A percentile compares a stretch with the other conserved stretches of the same genome.
Evolutionary conservation across 1,140 invertebrate species (phyloP).

Genomic region (Drosophila simulans): DNA sequence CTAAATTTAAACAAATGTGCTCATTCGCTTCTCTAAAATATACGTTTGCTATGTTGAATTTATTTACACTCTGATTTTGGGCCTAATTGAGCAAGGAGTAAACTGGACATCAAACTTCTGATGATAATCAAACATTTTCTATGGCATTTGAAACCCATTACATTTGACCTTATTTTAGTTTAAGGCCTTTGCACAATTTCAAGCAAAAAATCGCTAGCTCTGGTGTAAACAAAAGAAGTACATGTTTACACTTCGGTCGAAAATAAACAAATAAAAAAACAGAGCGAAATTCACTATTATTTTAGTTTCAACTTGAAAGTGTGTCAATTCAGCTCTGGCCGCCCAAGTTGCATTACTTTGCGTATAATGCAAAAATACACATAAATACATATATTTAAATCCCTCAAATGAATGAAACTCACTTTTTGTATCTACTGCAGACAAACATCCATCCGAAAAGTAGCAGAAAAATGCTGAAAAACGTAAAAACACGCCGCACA

Average conservation of each 20-base stretch:
- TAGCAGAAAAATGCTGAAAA: constrained; percentile 43
- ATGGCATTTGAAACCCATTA: constrained; percentile 4
- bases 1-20: constrained; percentile 72
- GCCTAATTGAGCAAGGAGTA: constrained; percentile 13
- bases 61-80: constrained; percentile 11
- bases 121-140: background rate
- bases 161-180: constrained; percentile 33
- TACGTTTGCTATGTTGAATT: constrained; percentile 3
- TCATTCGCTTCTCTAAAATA: constrained; percentile 41
- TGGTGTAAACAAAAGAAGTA: constrained; percentile 34
- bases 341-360: background rate
- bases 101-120: constrained; percentile 6
- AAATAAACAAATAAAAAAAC: constrained; percentile 34
- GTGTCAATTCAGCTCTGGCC: constrained; percentile 17
- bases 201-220: constrained; percentile 10
- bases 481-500: constrained; percentile 54
- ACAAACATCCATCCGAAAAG: constrained; percentile 47
- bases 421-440: constrained; percentile 61
- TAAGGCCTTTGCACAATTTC: constrained; percentile 21
- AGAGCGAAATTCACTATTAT: constrained; percentile 18
- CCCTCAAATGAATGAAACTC: constrained; percentile 17
- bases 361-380: background rate
- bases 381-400: background rate
- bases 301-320: constrained; percentile 18
- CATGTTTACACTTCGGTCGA: constrained; percentile 19